Percentiles rank a stretch among this genome's conserved stretches.
phyloP scores from a whole-genome alignment of 2,113 vertebrate genomes.

The Nothoprocta perdicaria region DNA sequence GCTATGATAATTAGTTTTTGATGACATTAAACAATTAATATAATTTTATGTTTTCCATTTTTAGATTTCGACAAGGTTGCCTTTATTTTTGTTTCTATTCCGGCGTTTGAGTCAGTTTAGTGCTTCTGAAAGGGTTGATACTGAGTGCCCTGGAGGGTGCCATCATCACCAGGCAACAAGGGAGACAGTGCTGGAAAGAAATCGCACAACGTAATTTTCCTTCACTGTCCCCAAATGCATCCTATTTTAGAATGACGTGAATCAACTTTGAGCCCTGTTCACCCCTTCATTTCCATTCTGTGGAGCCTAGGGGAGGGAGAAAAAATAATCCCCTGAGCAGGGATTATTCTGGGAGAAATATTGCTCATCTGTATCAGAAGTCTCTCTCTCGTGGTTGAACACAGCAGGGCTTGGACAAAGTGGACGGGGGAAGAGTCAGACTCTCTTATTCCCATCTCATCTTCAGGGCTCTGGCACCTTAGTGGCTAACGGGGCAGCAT shows the following conservation, averaged over 20 bases:
- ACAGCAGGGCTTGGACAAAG: not conserved
- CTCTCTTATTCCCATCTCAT: not conserved
- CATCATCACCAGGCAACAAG: conserved; percentile 5
- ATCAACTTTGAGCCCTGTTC: not conserved
- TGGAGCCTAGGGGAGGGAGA: not conserved
- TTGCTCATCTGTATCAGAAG: not conserved
- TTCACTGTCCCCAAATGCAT: not conserved
- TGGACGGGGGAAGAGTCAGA: not conserved
- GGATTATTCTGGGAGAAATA: not conserved
- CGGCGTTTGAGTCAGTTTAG: not conserved
- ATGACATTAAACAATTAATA: conserved; percentile 63
- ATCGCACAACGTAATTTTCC: not conserved
- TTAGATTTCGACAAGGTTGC: conserved; percentile 24
- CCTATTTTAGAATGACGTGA: not conserved
- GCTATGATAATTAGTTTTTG: conserved; percentile 64
- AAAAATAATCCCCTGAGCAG: not conserved
- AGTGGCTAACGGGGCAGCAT: not conserved
- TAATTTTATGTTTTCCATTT: conserved; percentile 65
- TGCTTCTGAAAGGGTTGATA: not conserved
- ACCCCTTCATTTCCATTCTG: not conserved
- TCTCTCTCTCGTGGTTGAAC: not conserved
- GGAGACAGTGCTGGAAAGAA: not conserved
- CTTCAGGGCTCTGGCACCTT: not conserved
- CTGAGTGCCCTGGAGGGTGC: not conserved
- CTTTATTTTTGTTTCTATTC: conserved; percentile 50